Evolutionary conservation across 2,113 vertebrate species (phyloP).

Genomic region (Menura novaehollandiae): DNA sequence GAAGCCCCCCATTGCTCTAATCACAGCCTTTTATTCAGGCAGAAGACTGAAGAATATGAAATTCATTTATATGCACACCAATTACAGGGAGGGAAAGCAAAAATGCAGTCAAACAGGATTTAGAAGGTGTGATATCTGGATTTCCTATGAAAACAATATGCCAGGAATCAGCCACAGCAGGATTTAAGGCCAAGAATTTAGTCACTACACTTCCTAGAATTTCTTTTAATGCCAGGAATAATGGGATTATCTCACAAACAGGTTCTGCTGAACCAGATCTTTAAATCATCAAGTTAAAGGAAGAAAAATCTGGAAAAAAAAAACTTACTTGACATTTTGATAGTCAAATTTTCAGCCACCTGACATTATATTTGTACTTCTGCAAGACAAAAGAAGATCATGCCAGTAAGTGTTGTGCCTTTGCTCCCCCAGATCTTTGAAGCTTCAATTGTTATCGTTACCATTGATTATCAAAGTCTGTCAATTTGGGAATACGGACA

Average conservation of each 20-base stretch:
- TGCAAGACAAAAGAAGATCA: conserved; percentile 76
- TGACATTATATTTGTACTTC: conserved; percentile 77
- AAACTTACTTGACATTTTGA: conserved; percentile 87
- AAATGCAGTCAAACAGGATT: not conserved
- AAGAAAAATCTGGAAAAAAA: conserved; percentile 1
- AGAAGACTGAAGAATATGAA: not conserved
- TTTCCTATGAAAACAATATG: not conserved
- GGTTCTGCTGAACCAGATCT: not conserved
- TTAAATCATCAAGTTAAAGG: not conserved
- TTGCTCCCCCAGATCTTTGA: not conserved
- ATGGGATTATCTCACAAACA: not conserved
- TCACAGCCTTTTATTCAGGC: not conserved
- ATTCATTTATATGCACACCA: not conserved
- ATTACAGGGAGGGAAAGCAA: not conserved
- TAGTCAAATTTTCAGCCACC: conserved; percentile 76
- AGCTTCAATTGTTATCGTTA: not conserved
- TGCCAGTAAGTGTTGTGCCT: conserved; percentile 33
- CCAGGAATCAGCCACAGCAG: not conserved
- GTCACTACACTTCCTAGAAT: not conserved
- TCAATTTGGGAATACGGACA: not conserved
- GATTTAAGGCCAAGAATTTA: not conserved
- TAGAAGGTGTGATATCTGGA: not conserved
- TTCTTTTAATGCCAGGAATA: not conserved
- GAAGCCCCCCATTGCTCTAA: not conserved
- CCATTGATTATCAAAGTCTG: not conserved